A percentile compares a stretch with the other conserved stretches of the same genome.
These are phyloP conservation scores for Epizoanthus ramosus DNA, from an alignment of 92 coral and sea anemone species.

Conservation along the genomic window DNA sequence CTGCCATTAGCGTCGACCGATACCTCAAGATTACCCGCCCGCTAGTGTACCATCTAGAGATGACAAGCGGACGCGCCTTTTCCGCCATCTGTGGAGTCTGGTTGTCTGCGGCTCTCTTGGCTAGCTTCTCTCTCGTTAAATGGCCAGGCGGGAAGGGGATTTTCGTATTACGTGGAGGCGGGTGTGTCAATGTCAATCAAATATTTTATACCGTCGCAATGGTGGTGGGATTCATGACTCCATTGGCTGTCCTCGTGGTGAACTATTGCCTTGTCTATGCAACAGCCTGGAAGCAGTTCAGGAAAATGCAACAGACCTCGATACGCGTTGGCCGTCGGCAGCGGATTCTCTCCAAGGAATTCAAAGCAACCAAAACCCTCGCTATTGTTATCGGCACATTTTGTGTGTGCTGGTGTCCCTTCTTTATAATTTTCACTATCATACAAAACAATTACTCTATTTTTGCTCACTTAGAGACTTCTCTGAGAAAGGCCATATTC, in stretches of 20 bases:
- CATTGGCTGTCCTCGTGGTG: slow-evolving; percentile 70
- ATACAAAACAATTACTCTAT: slow-evolving; percentile 33
- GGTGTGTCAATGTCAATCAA: slow-evolving; percentile 66
- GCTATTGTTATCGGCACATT: slow-evolving; percentile 57
- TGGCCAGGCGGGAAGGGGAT: slow-evolving; percentile 59
- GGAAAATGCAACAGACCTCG: slow-evolving; percentile 67
- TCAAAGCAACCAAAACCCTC: slow-evolving; percentile 60
- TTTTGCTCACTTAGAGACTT: slow-evolving; percentile 1
- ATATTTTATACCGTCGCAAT: slow-evolving; percentile 91
- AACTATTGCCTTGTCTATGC: slow-evolving; percentile 80
- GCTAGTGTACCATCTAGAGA: slow-evolving; percentile 66
- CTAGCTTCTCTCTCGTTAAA: slow-evolving; percentile 68
- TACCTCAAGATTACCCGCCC: slow-evolving; percentile 93
- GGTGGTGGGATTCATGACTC: slow-evolving; percentile 83
- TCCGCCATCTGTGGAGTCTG: slow-evolving; percentile 78
- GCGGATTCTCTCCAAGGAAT: slow-evolving; percentile 46
- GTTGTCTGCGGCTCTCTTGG: slow-evolving; percentile 75
- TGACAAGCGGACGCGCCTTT: slow-evolving; percentile 80
- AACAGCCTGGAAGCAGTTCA: slow-evolving; percentile 88
- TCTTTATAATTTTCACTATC: slow-evolving; percentile 53
- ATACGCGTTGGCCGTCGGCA: slow-evolving; percentile 35
- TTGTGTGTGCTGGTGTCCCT: slow-evolving; percentile 62
- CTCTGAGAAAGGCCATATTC: slow-evolving; percentile 30
- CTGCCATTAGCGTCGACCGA: slow-evolving; percentile 89
- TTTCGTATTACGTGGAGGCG: neutral